Base-by-base conservation (phyloP, 2,888 invertebrate species). In the Drosophila setosimentum region DNA sequence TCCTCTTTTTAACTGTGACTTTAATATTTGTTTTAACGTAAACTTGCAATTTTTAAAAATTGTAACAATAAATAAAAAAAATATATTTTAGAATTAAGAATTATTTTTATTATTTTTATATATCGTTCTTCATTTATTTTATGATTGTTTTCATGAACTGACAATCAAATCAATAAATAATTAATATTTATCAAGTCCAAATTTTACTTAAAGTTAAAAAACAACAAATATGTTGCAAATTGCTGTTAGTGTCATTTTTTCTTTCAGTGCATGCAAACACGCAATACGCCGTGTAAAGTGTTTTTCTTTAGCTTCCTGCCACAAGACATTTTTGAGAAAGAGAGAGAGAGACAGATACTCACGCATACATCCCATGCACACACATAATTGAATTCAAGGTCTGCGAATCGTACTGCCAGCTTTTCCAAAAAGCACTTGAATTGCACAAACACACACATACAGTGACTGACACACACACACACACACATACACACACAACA, bases 391-490 rank as follows among this genome's bases (percentile, higher is more conserved):
- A 88, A 73, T 78, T 82, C 83, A 83, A 83, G 87, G 87, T 79
- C 83, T 78, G 80, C 45, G 79, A 53, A 58, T 57, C 59, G 68
- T 30, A 48, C 32, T 49, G 40, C 48, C 73, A 76, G 77, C 76
- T 78, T 78, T 67, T 58, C 69, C 78, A 51, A 78, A 80, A 84
- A 84, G 82, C 84, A 81, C 84, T 87, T 87, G 81, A 89, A 84
- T 70, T 70, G 71, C 74, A 45, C 45, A 45, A 24, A 45, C 63
- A 54, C 11, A 32, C 67, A 61, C 33, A 35, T 27, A 32, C 55
- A 24, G n/a, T n/a, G n/a, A n/a, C n/a, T n/a, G n/a, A 8, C 50
- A 60, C 54, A 59, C 29, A 54, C 35, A 51, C 30, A 32, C 30
- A 33, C 33, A 33, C 33, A 30, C 72, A 51, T 33, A 29, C 40